Evolutionary conservation across 2,888 invertebrate species (phyloP), one percentile per base, ranked within the genome.

Genomic region (Halictus ligatus): DNA sequence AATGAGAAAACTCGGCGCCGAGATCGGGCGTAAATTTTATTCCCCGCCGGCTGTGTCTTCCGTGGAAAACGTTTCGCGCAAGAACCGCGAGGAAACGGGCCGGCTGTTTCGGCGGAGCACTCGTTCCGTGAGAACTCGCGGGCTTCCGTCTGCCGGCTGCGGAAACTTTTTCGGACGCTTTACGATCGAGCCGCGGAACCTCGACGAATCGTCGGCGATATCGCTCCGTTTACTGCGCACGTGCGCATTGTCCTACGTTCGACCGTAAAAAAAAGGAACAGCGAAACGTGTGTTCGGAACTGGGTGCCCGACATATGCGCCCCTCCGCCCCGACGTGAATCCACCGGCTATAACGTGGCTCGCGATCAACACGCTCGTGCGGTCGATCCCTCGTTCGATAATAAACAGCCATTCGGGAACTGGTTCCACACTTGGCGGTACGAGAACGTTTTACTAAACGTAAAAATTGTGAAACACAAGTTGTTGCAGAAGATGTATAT

Each of bases 1-100:
- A 91, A 91, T 88, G 89, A 89, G 91, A 88, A 88, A 89, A 91
- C 87, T 86, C 88, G 81, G 83, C 75, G 69, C 83, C 80, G 85
- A 81, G 90, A 89, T 90, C 89, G 80, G 80, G 84, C 81, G 85
- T 83, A 89, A 90, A 91, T 90, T 90, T 90, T 80, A 87, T 85
- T 84, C 77, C 79, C 64, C 54, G 69, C 13, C 48, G 48, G 15
- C 29, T 13, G 40, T 54, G 74, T 48, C 72, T 76, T 69, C 35
- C 35, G 58, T 21, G 46, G 69, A 7, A 58, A 73, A 10, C 18
- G 80, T 71, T 71, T 58, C 77, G 73, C n/a, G 72, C 78, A 81
- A 40, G 35, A 72, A 69, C 58, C 81, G 21, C 35, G 40, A 8
- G 29, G 75, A 50, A 72, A 81, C n/a, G 74, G 58, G 13, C 71